Conservation (phyloP, 1,140 invertebrate genomes). For the Penaeus chinensis region DNA sequence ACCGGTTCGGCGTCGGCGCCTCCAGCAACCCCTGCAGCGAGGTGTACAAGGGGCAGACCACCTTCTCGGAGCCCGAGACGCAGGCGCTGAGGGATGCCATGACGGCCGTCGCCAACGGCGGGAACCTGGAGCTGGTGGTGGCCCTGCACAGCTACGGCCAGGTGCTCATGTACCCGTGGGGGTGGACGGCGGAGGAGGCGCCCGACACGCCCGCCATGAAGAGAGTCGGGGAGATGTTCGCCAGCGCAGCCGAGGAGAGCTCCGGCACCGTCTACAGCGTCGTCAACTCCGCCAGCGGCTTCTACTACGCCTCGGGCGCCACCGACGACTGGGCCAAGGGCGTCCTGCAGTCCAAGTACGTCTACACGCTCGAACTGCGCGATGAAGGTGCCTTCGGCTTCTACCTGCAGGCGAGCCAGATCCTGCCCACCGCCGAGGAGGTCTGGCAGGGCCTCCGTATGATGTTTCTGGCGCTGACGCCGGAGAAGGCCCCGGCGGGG, state of each 20-base stretch:
- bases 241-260: constrained; percentile 44
- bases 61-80: constrained; percentile 68
- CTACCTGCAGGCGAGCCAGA: constrained; percentile 77
- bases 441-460: constrained; percentile 74
- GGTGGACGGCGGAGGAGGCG: constrained; percentile 73
- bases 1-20: constrained; percentile 66
- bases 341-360: constrained; percentile 83
- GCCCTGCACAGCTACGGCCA: constrained; percentile 92
- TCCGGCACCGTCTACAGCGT: constrained; percentile 50
- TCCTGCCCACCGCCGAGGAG: constrained; percentile 80
- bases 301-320: constrained; percentile 68
- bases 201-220: constrained; percentile 42
- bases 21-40: constrained; percentile 79
- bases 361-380: constrained; percentile 88
- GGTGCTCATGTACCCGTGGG: constrained; percentile 88
- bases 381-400: constrained; percentile 80
- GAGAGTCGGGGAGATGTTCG: constrained; percentile 47
- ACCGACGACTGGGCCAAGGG: constrained; percentile 73
- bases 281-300: constrained; percentile 50
- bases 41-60: constrained; percentile 70
- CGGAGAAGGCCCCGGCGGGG: too few relatives aligned
- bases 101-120: constrained; percentile 61
- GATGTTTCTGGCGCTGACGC: constrained; percentile 31
- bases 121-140: constrained; percentile 77
- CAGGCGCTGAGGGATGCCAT: constrained; percentile 65